These are phyloP conservation scores for Eurosta solidaginis DNA, from an alignment of 1,140 invertebrate species.

Conservation along the genomic window DNA sequence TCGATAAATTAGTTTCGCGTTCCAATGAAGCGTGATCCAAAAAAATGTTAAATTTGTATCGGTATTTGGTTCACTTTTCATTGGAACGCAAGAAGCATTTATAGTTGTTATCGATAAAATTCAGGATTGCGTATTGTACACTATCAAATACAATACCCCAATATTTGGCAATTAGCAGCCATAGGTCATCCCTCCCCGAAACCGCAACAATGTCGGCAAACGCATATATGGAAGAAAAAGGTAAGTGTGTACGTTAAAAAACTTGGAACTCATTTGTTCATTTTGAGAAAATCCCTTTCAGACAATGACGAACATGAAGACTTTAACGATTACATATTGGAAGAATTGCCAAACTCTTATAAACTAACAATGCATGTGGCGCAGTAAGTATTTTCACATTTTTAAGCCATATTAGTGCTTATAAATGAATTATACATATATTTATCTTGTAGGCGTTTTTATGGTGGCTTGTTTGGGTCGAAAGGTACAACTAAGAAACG, in stretches of 20 bases:
- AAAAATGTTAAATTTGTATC: too few relatives aligned
- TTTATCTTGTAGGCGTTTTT: conserved; percentile 57
- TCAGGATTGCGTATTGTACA: too few relatives aligned
- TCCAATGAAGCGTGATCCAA: too few relatives aligned
- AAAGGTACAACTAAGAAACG: conserved; percentile 69
- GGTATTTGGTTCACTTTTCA: too few relatives aligned
- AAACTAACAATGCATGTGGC: conserved; percentile 46
- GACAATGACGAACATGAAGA: conserved; percentile 44
- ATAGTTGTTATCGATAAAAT: too few relatives aligned
- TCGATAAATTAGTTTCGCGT: too few relatives aligned
- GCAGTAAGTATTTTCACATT: conserved; percentile 37
- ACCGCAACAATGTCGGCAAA: neutral
- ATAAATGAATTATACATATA: neutral
- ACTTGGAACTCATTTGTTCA: neutral
- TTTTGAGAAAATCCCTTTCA: conserved; percentile 17
- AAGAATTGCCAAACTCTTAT: conserved; percentile 39
- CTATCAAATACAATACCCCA: conserved; percentile 51
- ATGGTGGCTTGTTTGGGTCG: conserved; percentile 70
- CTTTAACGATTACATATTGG: conserved; percentile 36
- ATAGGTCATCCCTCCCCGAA: conserved; percentile 24
- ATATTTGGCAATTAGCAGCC: conserved; percentile 39
- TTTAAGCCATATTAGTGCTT: neutral
- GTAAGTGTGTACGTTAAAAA: conserved; percentile 35
- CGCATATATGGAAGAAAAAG: conserved; percentile 44
- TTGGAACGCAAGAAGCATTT: too few relatives aligned